Conservation (phyloP, 2,113 vertebrate species). For the Cryptotis parvus region DNA sequence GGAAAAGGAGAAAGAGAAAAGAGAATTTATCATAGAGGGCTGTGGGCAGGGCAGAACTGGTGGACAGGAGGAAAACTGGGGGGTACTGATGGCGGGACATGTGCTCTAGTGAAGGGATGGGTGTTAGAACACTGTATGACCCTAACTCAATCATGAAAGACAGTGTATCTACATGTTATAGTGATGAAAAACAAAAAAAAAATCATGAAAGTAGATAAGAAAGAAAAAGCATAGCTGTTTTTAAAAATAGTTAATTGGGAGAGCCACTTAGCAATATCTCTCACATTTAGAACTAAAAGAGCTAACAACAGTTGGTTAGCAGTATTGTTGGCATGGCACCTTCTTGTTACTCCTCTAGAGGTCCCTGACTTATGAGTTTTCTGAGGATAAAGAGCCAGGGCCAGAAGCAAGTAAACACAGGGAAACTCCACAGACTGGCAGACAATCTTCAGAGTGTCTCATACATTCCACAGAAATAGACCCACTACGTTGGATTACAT, state of each 20-base stretch:
- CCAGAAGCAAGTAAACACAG: neutral
- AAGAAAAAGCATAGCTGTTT: neutral
- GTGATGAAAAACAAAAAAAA: too few relatives aligned
- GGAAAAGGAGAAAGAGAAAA: too few relatives aligned
- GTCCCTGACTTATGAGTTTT: neutral
- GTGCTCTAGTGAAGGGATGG: too few relatives aligned
- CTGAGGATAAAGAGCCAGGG: neutral
- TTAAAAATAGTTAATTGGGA: neutral
- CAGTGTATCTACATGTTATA: too few relatives aligned
- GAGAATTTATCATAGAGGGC: too few relatives aligned
- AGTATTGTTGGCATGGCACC: too few relatives aligned
- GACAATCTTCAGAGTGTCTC: neutral
- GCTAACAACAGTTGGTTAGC: neutral
- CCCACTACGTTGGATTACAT: conserved; percentile 9
- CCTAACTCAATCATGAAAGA: too few relatives aligned
- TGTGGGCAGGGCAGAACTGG: too few relatives aligned
- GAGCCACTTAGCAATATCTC: neutral
- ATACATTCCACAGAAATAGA: neutral
- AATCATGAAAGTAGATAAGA: too few relatives aligned
- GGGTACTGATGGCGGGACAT: too few relatives aligned
- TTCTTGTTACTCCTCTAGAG: neutral
- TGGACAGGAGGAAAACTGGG: too few relatives aligned
- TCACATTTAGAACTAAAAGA: conserved; percentile 7
- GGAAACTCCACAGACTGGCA: neutral
- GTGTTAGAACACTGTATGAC: too few relatives aligned